Percentiles rank a stretch among this genome's conserved stretches.
phyloP scores from a whole-genome alignment of 2,113 vertebrate species.

The Scomber colias region DNA sequence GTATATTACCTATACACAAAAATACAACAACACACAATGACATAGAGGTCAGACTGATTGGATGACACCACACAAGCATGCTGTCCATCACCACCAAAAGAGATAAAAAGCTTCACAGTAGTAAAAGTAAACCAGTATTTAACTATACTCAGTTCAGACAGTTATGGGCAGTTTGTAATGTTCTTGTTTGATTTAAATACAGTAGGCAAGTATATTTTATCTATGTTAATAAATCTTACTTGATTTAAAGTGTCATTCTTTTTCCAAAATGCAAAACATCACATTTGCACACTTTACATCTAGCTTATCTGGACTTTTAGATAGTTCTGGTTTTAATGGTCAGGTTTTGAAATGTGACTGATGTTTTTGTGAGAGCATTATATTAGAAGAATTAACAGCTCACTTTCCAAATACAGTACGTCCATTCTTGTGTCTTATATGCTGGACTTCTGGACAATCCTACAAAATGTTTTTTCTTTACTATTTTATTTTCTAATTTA shows the following conservation, averaged over 20 bases:
- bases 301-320: no score
- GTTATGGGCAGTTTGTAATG: neutral
- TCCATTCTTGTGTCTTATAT: no score
- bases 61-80: neutral
- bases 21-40: conserved; percentile 39
- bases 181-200: neutral
- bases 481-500: no score
- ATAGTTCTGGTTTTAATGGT: neutral
- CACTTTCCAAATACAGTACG: no score
- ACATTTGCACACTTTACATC: no score
- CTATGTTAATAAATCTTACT: neutral
- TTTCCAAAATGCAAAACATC: neutral
- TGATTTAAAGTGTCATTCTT: neutral
- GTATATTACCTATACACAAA: conserved; percentile 82
- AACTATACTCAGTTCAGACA: neutral
- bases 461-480: no score
- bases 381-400: neutral
- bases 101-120: neutral
- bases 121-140: neutral
- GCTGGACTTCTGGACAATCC: no score
- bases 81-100: neutral
- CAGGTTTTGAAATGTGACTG: neutral
- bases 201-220: no score
- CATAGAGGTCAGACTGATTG: conserved; percentile 3
- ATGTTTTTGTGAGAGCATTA: neutral